phyloP scores from a whole-genome alignment of 2,113 vertebrate species.

The Antidorcas marsupialis region DNA sequence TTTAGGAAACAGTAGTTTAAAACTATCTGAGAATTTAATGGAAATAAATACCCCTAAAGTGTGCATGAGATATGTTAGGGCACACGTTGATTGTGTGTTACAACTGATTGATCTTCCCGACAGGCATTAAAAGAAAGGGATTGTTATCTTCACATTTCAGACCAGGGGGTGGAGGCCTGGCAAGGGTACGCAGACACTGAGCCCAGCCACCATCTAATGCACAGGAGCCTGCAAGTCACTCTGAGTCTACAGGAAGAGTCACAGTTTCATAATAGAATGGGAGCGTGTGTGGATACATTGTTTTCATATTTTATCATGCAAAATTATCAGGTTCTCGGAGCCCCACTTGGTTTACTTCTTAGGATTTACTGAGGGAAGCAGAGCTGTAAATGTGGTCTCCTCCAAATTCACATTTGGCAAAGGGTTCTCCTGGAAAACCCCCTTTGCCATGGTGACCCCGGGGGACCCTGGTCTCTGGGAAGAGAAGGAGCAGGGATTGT shows the following conservation, averaged over 20 bases:
- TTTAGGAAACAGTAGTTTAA: neutral
- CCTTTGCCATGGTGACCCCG: neutral
- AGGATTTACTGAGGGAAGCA: neutral
- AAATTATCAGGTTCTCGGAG: too few species aligned
- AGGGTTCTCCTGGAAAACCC: too few species aligned
- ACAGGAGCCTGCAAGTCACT: neutral
- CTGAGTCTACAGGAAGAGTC: fast-evolving
- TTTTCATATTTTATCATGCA: neutral
- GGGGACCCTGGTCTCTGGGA: neutral
- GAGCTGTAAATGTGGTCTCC: neutral
- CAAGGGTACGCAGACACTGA: too few species aligned
- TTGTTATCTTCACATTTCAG: neutral
- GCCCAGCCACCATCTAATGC: too few species aligned
- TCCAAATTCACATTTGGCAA: neutral
- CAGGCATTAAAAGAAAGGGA: too few species aligned
- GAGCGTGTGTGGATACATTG: neutral
- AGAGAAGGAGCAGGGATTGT: neutral
- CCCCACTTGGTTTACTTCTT: neutral
- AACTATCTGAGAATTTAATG: neutral
- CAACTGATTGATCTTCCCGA: too few species aligned
- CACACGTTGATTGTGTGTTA: fast-evolving
- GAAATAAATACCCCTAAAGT: fast-evolving
- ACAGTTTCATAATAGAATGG: too few species aligned
- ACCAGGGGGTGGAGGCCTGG: neutral
- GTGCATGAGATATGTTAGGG: neutral